Base-by-base conservation (phyloP, 2,113 vertebrate species). In the Gasterosteus aculeatus region DNA sequence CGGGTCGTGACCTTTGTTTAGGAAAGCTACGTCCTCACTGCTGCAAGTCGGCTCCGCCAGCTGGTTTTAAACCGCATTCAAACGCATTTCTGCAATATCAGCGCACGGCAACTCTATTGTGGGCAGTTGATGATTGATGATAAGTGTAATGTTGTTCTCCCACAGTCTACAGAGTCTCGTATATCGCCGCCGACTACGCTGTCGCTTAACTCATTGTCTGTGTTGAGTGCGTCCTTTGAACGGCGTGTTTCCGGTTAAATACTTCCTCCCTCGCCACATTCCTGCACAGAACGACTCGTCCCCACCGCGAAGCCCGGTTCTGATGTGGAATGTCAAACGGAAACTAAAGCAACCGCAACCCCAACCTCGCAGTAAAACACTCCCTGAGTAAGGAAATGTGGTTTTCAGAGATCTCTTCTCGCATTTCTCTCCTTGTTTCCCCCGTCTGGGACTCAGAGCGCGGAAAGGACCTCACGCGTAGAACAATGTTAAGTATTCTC, bases 271-370 rank as follows among this genome's bases (percentile, higher is more conserved):
- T n/a, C 46, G 38, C 56, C 56, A 59, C 64, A 79, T 81, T 69
- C 59, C 72, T 81, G 46, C 47, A 64, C 59, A 64, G 29, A 51
- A 58, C 46, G 41, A 64, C 29, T 56, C 72, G 33, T 54, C 29
- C n/a, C 80, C 69, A 49, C 75, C 51, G 41, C 15, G 41, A 67
- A 72, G 58, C 7, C 68, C 53, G 49, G 22, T 1, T 81, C 47
- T 83, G 71, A 81, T 75, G 80, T 85, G 77, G 74, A 77, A 4
- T 64, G 59, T 72, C 69, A 64, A 75, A 67, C 38, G 29, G 31
- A 66, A 54, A 75, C 46, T 14, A 9, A 61, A 72, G 7, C 2
- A 51, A 76, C 75, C 75, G 10, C 46, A 73, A 63, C 58, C 77
- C 42, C 46, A 65, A 59, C 58, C 31, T 59, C 29, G 15, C 2